A percentile compares a stretch with the other conserved stretches of the same genome.
Conservation (phyloP, 2,113 vertebrate genomes). For the Vicugna pacos region DNA sequence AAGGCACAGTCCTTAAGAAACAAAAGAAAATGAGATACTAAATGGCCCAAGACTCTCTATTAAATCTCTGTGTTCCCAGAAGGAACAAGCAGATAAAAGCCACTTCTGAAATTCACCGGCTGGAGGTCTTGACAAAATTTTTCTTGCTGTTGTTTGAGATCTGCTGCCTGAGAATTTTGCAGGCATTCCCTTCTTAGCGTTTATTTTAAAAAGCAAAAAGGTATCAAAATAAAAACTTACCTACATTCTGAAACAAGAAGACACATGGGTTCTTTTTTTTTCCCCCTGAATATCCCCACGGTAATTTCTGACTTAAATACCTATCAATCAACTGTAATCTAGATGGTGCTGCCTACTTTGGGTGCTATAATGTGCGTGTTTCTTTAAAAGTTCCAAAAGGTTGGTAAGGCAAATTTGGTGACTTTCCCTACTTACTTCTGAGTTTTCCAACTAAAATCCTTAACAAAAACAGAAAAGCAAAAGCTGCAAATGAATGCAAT, state of each 20-base stretch:
- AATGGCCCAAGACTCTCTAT: conserved; percentile 65
- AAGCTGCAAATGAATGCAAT: not conserved
- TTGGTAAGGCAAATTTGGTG: conserved; percentile 77
- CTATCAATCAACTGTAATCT: conserved; percentile 84
- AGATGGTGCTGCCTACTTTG: conserved; percentile 74
- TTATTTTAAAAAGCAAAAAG: conserved; percentile 81
- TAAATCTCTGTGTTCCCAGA: conserved; percentile 58
- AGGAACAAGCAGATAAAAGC: conserved; percentile 71
- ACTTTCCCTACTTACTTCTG: conserved; percentile 72
- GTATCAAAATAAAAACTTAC: conserved; percentile 72
- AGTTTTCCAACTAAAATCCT: conserved; percentile 79
- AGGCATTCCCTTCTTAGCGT: conserved; percentile 44
- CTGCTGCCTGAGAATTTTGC: conserved; percentile 71
- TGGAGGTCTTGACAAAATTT: conserved; percentile 70
- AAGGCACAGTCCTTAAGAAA: conserved; percentile 63
- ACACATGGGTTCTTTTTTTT: not conserved
- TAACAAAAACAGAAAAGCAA: conserved; percentile 49
- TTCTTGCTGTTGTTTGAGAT: conserved; percentile 80
- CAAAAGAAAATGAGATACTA: conserved; percentile 73
- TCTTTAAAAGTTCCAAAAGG: conserved; percentile 81
- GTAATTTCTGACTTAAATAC: conserved; percentile 84
- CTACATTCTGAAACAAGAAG: conserved; percentile 41
- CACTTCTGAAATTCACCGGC: conserved; percentile 62
- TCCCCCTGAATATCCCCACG: conserved; percentile 72
- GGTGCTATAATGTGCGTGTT: conserved; percentile 64